Percentiles rank a stretch among this genome's conserved stretches.
phyloP scores from a whole-genome alignment of 2,797 vertebrate species.

The Hydrolagus colliei region DNA sequence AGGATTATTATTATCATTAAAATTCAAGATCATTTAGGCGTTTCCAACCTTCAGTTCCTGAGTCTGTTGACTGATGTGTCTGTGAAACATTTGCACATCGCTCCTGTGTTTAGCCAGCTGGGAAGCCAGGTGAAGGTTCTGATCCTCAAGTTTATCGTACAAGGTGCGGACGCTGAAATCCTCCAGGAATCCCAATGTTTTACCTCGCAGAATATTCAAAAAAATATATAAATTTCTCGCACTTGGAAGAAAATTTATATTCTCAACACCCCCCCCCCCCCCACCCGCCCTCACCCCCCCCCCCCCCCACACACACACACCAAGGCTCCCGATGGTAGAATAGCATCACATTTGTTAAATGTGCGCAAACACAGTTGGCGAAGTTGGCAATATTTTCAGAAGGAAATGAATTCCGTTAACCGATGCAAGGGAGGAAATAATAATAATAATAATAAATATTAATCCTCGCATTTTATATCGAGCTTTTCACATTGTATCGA shows the following conservation, averaged over 20 bases:
- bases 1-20: too few relatives aligned
- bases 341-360: not conserved
- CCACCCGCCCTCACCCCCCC: too few relatives aligned
- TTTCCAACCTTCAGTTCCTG: conserved; percentile 65
- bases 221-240: not conserved
- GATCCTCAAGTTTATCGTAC: conserved; percentile 88
- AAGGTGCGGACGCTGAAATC: conserved; percentile 82
- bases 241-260: not conserved
- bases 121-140: conserved; percentile 76
- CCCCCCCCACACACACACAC: too few relatives aligned
- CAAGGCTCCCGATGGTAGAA: too few relatives aligned
- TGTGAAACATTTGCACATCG: conserved; percentile 73
- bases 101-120: conserved; percentile 77
- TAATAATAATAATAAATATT: too few relatives aligned
- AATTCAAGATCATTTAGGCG: too few relatives aligned
- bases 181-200: conserved; percentile 55
- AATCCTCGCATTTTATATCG: too few relatives aligned
- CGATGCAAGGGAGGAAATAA: not conserved
- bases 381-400: not conserved
- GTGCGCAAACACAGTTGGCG: too few relatives aligned
- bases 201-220: conserved; percentile 45
- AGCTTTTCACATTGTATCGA: too few relatives aligned
- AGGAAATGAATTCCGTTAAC: not conserved
- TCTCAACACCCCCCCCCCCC: too few relatives aligned
- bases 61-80: conserved; percentile 61